Base-by-base conservation (phyloP, 2,888 invertebrate genomes). In the Rhagium mordax region DNA sequence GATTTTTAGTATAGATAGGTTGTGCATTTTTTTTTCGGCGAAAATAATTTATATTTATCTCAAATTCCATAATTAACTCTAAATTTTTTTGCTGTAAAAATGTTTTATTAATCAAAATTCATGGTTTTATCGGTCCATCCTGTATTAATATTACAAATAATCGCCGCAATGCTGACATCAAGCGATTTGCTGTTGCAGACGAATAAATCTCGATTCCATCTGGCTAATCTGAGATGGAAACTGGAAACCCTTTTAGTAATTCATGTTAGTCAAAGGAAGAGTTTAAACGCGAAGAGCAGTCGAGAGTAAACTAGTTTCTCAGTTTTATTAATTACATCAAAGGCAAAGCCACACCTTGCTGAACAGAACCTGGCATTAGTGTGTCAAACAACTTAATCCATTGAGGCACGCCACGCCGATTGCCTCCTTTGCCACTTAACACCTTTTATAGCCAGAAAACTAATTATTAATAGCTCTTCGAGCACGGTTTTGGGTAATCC, bases 261-360 rank as follows among this genome's bases (percentile, higher is more conserved):
- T 51, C 65, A 55, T 53, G 65, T 41, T 55, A 4, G 53, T 29
- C 64, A 64, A 64, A 64, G 65, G 41, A 29, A 13, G 53, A 20
- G 53, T 33, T 33, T 53, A 65, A 55, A 18, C 65, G 65, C 29
- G 33, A 53, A 65, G 53, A 55, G 65, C 65, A 65, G 65, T 65
- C 53, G 65, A 33, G 65, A 49, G 70, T 62, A 70, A 74, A 74
- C 74, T 70, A 70, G 74, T 74, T 74, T 67, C 67, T 70, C 29
- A 27, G 47, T 64, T 62, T 70, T 74, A 74, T 74, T 71, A 74
- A 74, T 74, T 71, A 71, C 57, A 71, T 74, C 74, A 60, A 57
- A 71, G 71, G 67, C 67, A 33, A 59, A 68, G 71, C 74, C 74
- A 68, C 74, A 71, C 74, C 74, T 68, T 71, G 64, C 65, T 71